A percentile compares a stretch with the other conserved stretches of the same genome.
Evolutionary conservation across 2,113 vertebrate genomes (phyloP).

Genomic region (Malurus elegans): DNA sequence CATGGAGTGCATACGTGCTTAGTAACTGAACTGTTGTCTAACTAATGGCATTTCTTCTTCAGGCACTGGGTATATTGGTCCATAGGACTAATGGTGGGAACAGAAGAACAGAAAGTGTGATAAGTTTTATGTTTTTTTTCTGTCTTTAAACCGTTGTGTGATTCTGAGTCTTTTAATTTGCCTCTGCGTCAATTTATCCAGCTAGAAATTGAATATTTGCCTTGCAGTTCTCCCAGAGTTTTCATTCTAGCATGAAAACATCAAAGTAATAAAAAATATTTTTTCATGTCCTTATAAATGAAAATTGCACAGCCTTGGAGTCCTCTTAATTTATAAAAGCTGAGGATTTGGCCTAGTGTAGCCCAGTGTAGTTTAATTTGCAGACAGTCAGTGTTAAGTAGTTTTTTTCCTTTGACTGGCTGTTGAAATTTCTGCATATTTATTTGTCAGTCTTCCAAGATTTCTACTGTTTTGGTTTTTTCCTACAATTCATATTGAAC

Average conservation of each 20-base stretch:
- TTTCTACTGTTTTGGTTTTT: background rate
- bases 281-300: background rate
- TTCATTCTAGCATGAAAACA: background rate
- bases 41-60: background rate
- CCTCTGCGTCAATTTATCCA: background rate
- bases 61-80: background rate
- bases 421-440: conserved; percentile 10
- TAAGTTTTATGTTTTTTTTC: background rate
- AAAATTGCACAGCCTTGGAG: background rate
- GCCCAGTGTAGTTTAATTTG: background rate
- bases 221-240: background rate
- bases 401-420: background rate
- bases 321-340: background rate
- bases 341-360: background rate
- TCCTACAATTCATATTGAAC: background rate
- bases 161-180: background rate
- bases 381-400: background rate
- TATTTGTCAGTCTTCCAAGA: background rate
- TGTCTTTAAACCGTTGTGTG: background rate
- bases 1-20: background rate
- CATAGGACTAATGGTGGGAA: background rate
- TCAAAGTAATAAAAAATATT: background rate
- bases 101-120: background rate
- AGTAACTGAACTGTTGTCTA: background rate
- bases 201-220: background rate